These are phyloP conservation scores for Callimorpha dominula DNA, from an alignment of 2,888 invertebrate genomes.

Conservation along the genomic window DNA sequence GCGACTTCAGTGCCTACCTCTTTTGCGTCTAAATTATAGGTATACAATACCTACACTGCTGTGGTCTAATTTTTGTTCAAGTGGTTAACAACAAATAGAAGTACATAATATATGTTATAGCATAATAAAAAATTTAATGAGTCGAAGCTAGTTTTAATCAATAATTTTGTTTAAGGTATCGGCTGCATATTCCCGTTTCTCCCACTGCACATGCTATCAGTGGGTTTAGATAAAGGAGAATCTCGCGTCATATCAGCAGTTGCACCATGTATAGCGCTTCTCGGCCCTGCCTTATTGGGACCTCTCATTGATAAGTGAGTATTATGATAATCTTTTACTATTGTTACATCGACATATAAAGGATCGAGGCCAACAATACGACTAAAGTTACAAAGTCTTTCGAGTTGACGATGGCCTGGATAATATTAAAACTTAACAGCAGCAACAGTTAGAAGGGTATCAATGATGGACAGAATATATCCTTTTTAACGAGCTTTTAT, in stretches of 20 bases:
- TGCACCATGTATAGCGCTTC: constrained; percentile 92
- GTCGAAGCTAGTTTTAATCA: not conserved
- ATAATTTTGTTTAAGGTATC: constrained; percentile 86
- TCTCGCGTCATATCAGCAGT: constrained; percentile 92
- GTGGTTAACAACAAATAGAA: not conserved
- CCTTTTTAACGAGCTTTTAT: too few relatives aligned
- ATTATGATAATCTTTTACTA: constrained; percentile 28
- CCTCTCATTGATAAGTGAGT: constrained; percentile 92
- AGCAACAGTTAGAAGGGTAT: not conserved
- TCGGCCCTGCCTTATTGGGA: constrained; percentile 92
- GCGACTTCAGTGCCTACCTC: too few relatives aligned
- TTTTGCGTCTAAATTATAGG: too few relatives aligned
- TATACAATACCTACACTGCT: too few relatives aligned
- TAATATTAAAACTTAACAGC: not conserved
- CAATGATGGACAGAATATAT: not conserved
- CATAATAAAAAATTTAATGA: not conserved
- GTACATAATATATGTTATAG: not conserved
- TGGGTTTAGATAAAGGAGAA: constrained; percentile 91
- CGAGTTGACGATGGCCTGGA: not conserved
- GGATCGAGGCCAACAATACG: constrained; percentile 19
- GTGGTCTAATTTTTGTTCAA: too few relatives aligned
- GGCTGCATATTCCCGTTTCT: constrained; percentile 94
- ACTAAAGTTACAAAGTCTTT: not conserved
- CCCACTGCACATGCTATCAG: constrained; percentile 91
- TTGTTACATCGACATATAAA: constrained; percentile 27